Evolutionary conservation across 2,888 invertebrate species (phyloP).

Genomic region (Ormyrus labotus): DNA sequence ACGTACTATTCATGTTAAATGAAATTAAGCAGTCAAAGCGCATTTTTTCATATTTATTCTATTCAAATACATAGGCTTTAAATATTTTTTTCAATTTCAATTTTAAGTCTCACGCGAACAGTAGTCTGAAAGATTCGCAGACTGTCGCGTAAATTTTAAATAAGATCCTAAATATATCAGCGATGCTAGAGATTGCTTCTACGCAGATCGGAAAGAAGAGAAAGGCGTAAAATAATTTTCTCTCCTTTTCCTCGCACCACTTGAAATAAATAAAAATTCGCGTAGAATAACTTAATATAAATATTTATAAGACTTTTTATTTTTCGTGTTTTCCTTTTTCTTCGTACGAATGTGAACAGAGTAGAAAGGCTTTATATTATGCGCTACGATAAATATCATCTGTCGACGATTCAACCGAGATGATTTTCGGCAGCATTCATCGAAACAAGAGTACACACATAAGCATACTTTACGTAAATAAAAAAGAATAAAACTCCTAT

Average conservation of each 20-base stretch:
- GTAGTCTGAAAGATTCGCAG: background rate
- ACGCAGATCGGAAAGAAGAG: background rate
- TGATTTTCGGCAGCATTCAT: background rate
- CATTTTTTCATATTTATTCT: conserved; percentile 20
- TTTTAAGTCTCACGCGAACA: background rate
- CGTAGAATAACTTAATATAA: conserved; percentile 21
- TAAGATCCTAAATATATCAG: background rate
- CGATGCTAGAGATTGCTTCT: background rate
- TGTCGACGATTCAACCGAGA: background rate
- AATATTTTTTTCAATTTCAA: background rate
- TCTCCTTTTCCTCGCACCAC: conserved; percentile 8
- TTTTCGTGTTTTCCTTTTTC: background rate
- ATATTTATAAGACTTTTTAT: conserved; percentile 20
- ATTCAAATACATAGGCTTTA: conserved; percentile 12
- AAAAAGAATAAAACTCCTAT: background rate
- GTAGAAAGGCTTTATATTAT: conserved; percentile 18
- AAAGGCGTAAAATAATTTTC: conserved; percentile 46
- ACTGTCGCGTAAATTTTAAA: background rate
- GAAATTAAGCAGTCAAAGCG: conserved; percentile 20
- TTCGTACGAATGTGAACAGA: conserved; percentile 12
- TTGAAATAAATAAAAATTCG: conserved; percentile 32
- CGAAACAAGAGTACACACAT: background rate
- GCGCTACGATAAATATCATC: conserved; percentile 13
- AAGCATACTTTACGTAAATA: background rate
- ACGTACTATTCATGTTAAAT: background rate